phyloP scores from a whole-genome alignment of 2,888 invertebrate species.

The Scelioninae gen. 1 region DNA sequence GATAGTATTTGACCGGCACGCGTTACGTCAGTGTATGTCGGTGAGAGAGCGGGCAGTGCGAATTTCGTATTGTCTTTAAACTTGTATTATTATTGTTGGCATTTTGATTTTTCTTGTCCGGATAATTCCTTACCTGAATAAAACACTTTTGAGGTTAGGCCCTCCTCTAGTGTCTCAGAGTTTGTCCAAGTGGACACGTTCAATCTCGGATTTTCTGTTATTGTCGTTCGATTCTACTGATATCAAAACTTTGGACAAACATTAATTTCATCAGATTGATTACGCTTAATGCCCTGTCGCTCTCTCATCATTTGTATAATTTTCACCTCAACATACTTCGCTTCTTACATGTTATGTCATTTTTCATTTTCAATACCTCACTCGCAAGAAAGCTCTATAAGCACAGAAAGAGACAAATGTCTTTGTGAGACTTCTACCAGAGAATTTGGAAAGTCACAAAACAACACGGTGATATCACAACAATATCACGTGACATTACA shows the following conservation, averaged over 20 bases:
- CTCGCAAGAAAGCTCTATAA: constrained; percentile 77
- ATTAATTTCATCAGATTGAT: constrained; percentile 68
- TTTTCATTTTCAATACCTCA: constrained; percentile 73
- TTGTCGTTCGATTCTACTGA: constrained; percentile 62
- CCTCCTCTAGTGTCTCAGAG: constrained; percentile 79
- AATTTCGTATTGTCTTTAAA: constrained; percentile 67
- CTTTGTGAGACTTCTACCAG: constrained; percentile 74
- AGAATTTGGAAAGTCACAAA: too few relatives aligned
- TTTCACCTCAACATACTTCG: constrained; percentile 73
- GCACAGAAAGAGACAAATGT: constrained; percentile 78
- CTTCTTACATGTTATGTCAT: constrained; percentile 69
- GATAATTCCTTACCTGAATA: constrained; percentile 80
- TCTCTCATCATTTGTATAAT: constrained; percentile 69
- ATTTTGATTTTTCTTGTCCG: constrained; percentile 63
- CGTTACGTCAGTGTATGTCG: constrained; percentile 72
- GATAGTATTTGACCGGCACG: constrained; percentile 22
- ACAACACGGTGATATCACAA: too few relatives aligned
- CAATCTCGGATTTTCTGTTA: constrained; percentile 72
- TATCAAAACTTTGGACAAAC: constrained; percentile 59
- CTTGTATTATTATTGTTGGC: constrained; percentile 65
- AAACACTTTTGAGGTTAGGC: constrained; percentile 80
- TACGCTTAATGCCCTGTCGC: constrained; percentile 71
- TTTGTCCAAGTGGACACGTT: constrained; percentile 60
- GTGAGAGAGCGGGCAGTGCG: constrained; percentile 83
- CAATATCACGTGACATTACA: too few relatives aligned